Evolutionary conservation across 2,797 vertebrate genomes (phyloP).

Genomic region (Spinus pinus): DNA sequence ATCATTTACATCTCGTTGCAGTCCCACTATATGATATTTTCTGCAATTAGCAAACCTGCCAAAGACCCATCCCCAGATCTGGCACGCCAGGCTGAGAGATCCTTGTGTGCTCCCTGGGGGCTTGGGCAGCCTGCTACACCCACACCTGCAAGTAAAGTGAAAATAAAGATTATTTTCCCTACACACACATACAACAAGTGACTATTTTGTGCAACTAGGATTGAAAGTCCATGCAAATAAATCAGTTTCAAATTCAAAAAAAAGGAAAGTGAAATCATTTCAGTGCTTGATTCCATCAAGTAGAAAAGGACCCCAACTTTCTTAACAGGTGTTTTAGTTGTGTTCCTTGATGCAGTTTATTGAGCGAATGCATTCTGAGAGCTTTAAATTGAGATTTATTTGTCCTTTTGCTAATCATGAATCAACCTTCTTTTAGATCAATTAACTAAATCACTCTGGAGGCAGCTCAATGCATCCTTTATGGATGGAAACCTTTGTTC

Average conservation of each 20-base stretch:
- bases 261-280: not conserved
- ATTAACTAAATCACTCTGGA: constrained; percentile 73
- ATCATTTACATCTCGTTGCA: not conserved
- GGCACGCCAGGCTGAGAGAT: not conserved
- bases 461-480: constrained; percentile 54
- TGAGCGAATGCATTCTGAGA: constrained; percentile 27
- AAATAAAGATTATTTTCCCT: not conserved
- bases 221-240: not conserved
- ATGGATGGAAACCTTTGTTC: constrained; percentile 66
- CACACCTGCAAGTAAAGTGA: not conserved
- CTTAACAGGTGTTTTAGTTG: constrained; percentile 2
- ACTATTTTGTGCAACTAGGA: not conserved
- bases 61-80: not conserved
- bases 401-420: constrained; percentile 69
- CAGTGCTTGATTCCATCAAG: not conserved
- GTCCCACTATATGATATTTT: fast-evolving
- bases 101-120: not conserved
- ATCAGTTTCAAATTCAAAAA: not conserved
- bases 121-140: not conserved
- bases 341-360: constrained; percentile 42
- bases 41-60: not conserved
- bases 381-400: constrained; percentile 76
- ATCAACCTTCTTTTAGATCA: constrained; percentile 70
- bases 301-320: not conserved
- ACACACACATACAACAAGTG: not conserved